phyloP scores from a whole-genome alignment of 2,797 vertebrate species.

The Leptatherina wallacei region DNA sequence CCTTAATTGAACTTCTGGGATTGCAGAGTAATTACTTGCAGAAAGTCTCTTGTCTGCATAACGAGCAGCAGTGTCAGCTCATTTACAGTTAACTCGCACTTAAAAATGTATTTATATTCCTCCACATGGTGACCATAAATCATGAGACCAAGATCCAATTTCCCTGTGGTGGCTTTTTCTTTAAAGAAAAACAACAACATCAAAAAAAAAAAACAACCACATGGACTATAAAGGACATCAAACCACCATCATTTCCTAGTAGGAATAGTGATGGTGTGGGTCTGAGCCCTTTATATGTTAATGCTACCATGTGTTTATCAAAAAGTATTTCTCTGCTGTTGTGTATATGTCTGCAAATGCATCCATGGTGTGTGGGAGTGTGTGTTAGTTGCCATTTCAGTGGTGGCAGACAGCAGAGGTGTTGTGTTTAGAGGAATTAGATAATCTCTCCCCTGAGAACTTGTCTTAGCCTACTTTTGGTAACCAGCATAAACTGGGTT shows the following conservation, averaged over 20 bases:
- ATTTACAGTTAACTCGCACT: slow-evolving; percentile 22
- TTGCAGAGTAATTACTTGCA: slow-evolving; percentile 18
- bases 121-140: slow-evolving; percentile 48
- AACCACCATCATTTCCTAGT: slow-evolving; percentile 31
- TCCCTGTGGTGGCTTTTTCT: slow-evolving; percentile 44
- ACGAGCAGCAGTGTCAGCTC: slow-evolving; percentile 5
- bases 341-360: neutral
- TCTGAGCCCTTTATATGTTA: slow-evolving; percentile 2
- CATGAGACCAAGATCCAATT: slow-evolving; percentile 48
- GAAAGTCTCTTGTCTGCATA: slow-evolving; percentile 13
- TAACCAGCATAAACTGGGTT: slow-evolving; percentile 19
- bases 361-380: slow-evolving; percentile 5
- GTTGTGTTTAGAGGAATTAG: slow-evolving; percentile 18
- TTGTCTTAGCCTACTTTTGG: slow-evolving; percentile 15
- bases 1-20: slow-evolving; percentile 22
- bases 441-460: slow-evolving; percentile 8
- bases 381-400: slow-evolving; percentile 16
- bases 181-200: neutral
- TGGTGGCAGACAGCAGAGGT: slow-evolving; percentile 31
- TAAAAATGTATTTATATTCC: slow-evolving; percentile 9
- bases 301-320: neutral
- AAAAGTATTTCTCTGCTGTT: neutral
- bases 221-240: slow-evolving; percentile 42
- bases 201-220: neutral
- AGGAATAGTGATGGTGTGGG: neutral